Percentiles rank a stretch among this genome's conserved stretches.
Conservation (phyloP, 2,113 vertebrate genomes). For the Megaptera novaeangliae region DNA sequence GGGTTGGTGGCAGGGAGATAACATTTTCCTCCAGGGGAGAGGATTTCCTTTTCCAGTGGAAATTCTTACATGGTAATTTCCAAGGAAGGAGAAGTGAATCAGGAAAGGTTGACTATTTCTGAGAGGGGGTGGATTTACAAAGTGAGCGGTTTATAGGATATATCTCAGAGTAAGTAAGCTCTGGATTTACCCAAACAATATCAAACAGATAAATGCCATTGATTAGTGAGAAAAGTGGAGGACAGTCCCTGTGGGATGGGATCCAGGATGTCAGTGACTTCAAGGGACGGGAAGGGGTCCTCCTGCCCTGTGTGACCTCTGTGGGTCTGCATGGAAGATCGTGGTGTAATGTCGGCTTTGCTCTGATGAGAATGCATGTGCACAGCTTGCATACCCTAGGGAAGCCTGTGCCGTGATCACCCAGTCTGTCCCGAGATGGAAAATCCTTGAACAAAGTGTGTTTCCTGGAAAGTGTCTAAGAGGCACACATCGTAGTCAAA, state of each 20-base stretch:
- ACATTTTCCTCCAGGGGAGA: neutral
- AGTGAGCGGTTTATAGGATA: neutral
- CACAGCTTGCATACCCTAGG: neutral
- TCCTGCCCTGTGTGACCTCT: neutral
- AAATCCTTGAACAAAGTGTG: neutral
- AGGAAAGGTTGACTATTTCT: neutral
- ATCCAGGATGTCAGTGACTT: neutral
- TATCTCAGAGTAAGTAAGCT: neutral
- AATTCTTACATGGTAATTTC: neutral
- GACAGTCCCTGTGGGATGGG: neutral
- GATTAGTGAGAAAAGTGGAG: neutral
- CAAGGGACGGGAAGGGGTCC: no score
- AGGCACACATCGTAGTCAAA: neutral
- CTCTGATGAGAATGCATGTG: neutral
- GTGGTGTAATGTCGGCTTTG: neutral
- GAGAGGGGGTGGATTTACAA: neutral
- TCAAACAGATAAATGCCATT: neutral
- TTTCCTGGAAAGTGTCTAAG: neutral
- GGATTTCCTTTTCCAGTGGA: neutral
- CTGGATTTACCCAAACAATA: neutral
- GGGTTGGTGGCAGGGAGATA: accelerated
- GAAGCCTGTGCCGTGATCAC: neutral
- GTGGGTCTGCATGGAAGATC: neutral
- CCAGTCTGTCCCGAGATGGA: neutral
- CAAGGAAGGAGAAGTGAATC: neutral